A percentile compares a stretch with the other conserved stretches of the same genome.
Conservation (phyloP, 1,140 invertebrate species). For the Dufourea novaeangliae region DNA sequence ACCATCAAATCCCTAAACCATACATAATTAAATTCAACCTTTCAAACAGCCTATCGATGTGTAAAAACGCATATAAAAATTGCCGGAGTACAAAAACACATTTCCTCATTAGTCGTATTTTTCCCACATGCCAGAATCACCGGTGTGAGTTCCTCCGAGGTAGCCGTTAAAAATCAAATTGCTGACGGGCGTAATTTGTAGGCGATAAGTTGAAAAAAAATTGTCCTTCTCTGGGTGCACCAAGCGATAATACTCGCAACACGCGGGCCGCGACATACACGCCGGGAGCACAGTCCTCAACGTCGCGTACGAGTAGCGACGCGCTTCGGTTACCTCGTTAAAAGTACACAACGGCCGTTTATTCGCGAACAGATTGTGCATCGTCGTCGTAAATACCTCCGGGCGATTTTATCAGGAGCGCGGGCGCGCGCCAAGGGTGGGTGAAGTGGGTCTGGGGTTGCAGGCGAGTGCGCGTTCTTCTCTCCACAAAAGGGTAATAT, state of each 20-base stretch:
- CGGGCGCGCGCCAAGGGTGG: background rate
- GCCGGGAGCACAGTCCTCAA: background rate
- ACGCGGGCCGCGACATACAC: background rate
- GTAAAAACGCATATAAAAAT: no score
- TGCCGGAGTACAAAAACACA: no score
- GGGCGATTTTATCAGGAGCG: conserved; percentile 70
- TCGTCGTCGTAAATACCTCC: conserved; percentile 72
- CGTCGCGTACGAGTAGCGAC: background rate
- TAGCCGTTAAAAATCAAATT: background rate
- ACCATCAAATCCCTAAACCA: no score
- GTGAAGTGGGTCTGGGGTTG: background rate
- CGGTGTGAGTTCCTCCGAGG: no score
- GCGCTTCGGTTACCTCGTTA: conserved; percentile 55
- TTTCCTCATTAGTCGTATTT: no score
- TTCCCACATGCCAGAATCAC: no score
- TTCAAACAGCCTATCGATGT: no score
- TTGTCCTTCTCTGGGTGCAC: no score
- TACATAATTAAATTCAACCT: no score
- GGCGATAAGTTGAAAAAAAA: conserved; percentile 19
- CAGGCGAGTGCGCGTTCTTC: conserved; percentile 39
- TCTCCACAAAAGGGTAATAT: conserved; percentile 74
- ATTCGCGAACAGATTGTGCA: conserved; percentile 69
- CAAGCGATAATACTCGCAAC: conserved; percentile 13
- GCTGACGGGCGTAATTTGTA: background rate
- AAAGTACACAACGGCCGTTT: conserved; percentile 61